A percentile compares a stretch with the other conserved stretches of the same genome.
phyloP scores from a whole-genome alignment of 1,140 invertebrate species.

The Saccostrea echinata region DNA sequence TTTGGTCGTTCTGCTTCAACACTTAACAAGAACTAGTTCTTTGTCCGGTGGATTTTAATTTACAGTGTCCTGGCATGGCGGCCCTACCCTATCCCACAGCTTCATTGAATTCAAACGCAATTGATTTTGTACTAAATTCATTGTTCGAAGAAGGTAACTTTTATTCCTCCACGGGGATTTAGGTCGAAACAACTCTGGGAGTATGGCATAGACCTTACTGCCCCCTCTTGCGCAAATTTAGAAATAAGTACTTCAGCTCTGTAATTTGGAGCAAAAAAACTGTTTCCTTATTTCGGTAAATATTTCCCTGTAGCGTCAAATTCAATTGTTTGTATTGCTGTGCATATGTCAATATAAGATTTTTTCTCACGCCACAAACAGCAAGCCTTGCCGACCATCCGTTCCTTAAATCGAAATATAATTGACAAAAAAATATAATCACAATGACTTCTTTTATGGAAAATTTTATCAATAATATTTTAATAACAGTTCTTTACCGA shows the following conservation, averaged over 20 bases:
- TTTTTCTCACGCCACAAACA: slow-evolving; percentile 21
- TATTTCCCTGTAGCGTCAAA: slow-evolving; percentile 12
- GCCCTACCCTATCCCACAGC: not conserved
- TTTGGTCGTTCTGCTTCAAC: slow-evolving; percentile 33
- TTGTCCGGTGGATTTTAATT: slow-evolving; percentile 14
- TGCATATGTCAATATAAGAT: slow-evolving; percentile 29
- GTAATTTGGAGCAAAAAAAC: slow-evolving; percentile 28
- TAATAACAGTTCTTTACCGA: slow-evolving; percentile 10
- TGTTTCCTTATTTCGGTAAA: slow-evolving; percentile 28
- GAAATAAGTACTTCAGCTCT: not conserved
- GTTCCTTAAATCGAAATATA: not conserved
- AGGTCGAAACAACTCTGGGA: slow-evolving; percentile 16
- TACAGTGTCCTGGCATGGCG: slow-evolving; percentile 18
- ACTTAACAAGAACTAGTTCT: slow-evolving; percentile 22
- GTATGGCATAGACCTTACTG: not conserved
- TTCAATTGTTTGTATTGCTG: slow-evolving; percentile 3
- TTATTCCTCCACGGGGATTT: slow-evolving; percentile 12
- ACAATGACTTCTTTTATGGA: not conserved
- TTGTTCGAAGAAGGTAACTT: slow-evolving; percentile 22
- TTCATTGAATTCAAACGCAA: slow-evolving; percentile 1
- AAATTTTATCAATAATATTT: slow-evolving; percentile 31
- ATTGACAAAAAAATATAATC: slow-evolving; percentile 33
- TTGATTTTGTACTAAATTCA: not conserved
- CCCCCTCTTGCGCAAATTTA: slow-evolving; percentile 22
- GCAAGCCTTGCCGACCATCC: not conserved